Evolutionary conservation across 2,888 invertebrate genomes (phyloP).

Genomic region (Brachynemurus nebulosus): DNA sequence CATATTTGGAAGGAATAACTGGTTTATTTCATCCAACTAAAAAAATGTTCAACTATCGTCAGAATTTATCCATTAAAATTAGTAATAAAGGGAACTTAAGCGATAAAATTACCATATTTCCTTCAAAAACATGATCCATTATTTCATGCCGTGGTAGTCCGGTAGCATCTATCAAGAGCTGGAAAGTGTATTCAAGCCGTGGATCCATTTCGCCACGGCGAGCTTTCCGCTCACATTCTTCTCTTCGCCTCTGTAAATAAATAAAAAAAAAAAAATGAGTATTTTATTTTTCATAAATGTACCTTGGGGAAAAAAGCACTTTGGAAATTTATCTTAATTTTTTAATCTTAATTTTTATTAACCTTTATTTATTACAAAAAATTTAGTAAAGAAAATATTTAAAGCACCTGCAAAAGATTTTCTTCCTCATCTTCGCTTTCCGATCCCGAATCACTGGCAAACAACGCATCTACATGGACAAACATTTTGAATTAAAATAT

Average conservation of each 20-base stretch:
- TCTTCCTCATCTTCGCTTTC: neutral
- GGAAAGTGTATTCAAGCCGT: conserved; percentile 79
- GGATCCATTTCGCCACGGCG: conserved; percentile 87
- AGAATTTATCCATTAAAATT: neutral
- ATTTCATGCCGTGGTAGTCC: conserved; percentile 68
- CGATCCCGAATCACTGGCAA: neutral
- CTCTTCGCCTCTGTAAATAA: conserved; percentile 48
- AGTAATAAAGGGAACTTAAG: neutral
- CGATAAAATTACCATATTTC: conserved; percentile 54
- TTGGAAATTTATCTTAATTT: too few relatives aligned
- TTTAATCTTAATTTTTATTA: too few relatives aligned
- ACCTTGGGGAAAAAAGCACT: too few relatives aligned
- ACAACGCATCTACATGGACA: neutral
- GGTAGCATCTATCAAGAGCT: conserved; percentile 73
- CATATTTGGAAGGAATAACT: conserved; percentile 73
- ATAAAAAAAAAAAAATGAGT: neutral
- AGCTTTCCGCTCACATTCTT: conserved; percentile 87
- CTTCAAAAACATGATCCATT: conserved; percentile 84
- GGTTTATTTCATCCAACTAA: conserved; percentile 76
- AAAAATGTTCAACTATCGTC: too few relatives aligned
- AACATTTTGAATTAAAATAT: neutral
- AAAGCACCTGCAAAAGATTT: conserved; percentile 1
- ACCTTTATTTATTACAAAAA: too few relatives aligned
- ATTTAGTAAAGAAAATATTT: neutral
- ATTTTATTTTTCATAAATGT: too few relatives aligned